Percentiles rank a stretch among this genome's conserved stretches.
Evolutionary conservation across 2,888 invertebrate species (phyloP).

Genomic region (Plebejus melissa): DNA sequence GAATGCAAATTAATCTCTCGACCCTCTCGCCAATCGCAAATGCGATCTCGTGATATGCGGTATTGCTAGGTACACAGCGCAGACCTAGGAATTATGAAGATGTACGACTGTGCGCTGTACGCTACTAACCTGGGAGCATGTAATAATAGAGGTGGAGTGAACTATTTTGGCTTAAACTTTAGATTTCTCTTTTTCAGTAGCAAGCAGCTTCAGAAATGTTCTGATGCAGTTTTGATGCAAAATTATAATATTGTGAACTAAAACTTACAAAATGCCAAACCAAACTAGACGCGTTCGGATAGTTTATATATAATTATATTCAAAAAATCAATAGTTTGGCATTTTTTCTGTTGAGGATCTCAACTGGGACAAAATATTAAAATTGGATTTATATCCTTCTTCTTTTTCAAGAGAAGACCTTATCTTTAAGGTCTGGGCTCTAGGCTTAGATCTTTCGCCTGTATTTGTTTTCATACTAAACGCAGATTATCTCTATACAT

Average conservation of each 20-base stretch:
- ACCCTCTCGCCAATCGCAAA: slow-evolving; percentile 29
- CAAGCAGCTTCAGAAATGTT: not conserved
- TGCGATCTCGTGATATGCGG: slow-evolving; percentile 28
- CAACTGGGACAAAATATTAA: too few relatives aligned
- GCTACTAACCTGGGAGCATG: not conserved
- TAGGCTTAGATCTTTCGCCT: too few relatives aligned
- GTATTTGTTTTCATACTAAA: too few relatives aligned
- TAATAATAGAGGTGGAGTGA: not conserved
- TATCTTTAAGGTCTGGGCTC: too few relatives aligned
- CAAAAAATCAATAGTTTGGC: too few relatives aligned
- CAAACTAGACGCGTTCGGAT: too few relatives aligned
- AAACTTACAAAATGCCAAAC: too few relatives aligned
- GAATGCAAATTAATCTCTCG: slow-evolving; percentile 71
- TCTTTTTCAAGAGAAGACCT: too few relatives aligned
- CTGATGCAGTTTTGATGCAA: not conserved
- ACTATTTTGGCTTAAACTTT: not conserved
- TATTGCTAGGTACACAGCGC: slow-evolving; percentile 22
- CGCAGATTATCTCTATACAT: too few relatives aligned
- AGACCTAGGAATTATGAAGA: slow-evolving; percentile 18
- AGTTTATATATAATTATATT: too few relatives aligned
- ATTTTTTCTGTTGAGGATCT: too few relatives aligned
- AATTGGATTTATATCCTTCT: too few relatives aligned
- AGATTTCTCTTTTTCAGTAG: not conserved
- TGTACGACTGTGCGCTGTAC: not conserved
- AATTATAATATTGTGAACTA: not conserved